Evolutionary conservation across 1,140 invertebrate genomes (phyloP).

Genomic region (Lepidurus couesii): DNA sequence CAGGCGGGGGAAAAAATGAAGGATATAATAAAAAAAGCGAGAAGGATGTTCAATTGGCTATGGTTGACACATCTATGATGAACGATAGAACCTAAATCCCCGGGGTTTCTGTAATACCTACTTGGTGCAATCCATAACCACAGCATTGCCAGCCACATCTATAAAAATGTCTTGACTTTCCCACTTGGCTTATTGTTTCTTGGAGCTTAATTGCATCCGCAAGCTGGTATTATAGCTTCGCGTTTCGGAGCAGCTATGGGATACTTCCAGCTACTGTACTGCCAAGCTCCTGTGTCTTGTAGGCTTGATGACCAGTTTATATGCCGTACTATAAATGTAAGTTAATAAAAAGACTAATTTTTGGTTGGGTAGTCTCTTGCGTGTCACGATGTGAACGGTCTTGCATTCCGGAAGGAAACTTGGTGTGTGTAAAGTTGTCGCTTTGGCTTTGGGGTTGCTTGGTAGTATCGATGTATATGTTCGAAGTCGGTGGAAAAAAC

Average conservation of each 20-base stretch:
- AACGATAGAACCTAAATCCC: constrained; percentile 9
- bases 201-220: constrained; percentile 12
- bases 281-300: background rate
- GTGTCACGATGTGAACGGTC: background rate
- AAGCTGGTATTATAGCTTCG: constrained; percentile 5
- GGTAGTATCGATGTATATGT: background rate
- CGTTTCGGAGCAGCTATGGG: background rate
- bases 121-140: constrained; percentile 15
- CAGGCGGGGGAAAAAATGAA: background rate
- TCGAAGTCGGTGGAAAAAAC: background rate
- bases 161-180: constrained; percentile 17
- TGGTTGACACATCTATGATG: constrained; percentile 19
- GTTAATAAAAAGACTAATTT: background rate
- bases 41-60: constrained; percentile 22
- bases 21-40: background rate
- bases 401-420: constrained; percentile 6
- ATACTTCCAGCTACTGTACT: background rate
- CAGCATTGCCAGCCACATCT: constrained; percentile 11
- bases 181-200: constrained; percentile 22
- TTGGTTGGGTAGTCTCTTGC: background rate
- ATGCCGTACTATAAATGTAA: background rate
- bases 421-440: background rate
- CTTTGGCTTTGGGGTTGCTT: background rate
- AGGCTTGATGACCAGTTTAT: background rate
- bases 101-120: background rate